Percentiles rank a stretch among this genome's conserved stretches.
Evolutionary conservation across 2,113 vertebrate species (phyloP).

Genomic region (Seriola dumerili): DNA sequence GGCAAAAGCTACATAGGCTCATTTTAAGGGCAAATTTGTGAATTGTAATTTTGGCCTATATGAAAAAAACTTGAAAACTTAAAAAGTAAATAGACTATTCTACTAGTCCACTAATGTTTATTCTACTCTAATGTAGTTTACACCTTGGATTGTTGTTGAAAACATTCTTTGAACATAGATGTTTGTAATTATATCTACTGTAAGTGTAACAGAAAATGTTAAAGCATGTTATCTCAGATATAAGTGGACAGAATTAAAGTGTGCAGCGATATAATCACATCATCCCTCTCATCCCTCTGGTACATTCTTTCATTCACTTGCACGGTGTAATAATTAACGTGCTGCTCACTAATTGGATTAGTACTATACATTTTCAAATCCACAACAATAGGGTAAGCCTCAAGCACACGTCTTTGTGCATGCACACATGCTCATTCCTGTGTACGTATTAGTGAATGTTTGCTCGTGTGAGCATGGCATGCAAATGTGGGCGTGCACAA

Average conservation of each 20-base stretch:
- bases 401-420: slow-evolving; percentile 23
- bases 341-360: slow-evolving; percentile 72
- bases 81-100: not conserved
- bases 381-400: slow-evolving; percentile 55
- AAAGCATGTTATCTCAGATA: not conserved
- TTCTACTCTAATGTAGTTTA: not conserved
- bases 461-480: slow-evolving; percentile 16
- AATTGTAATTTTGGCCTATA: not conserved
- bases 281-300: not conserved
- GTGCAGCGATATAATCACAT: not conserved
- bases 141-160: not conserved
- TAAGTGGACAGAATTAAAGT: slow-evolving; percentile 7
- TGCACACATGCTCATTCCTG: slow-evolving; percentile 9
- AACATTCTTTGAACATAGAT: not conserved
- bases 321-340: slow-evolving; percentile 37
- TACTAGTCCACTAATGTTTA: too few relatives aligned
- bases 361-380: slow-evolving; percentile 58
- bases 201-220: not conserved
- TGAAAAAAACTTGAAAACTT: not conserved
- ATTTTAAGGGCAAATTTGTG: not conserved
- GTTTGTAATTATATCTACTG: not conserved
- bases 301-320: slow-evolving; percentile 37
- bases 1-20: not conserved
- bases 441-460: slow-evolving; percentile 19
- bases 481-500: slow-evolving; percentile 50